phyloP scores from a whole-genome alignment of 1,140 invertebrate species.

The Tetraneura akinire region DNA sequence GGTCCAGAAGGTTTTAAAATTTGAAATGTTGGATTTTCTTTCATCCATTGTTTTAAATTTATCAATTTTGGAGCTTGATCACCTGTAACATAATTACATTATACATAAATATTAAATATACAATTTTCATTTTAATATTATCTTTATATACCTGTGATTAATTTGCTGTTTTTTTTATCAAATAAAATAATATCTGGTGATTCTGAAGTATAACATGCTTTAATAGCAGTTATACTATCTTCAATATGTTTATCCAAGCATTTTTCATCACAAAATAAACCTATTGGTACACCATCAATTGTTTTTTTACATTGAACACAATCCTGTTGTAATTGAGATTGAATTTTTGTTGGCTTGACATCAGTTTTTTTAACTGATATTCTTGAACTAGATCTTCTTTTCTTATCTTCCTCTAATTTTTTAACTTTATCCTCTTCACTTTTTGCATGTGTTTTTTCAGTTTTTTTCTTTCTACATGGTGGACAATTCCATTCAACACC shows the following conservation, averaged over 20 bases:
- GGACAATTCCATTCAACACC: conserved; percentile 90
- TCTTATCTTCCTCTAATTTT: conserved; percentile 34
- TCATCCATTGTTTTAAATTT: conserved; percentile 79
- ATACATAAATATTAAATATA: not conserved
- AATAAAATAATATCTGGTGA: conserved; percentile 68
- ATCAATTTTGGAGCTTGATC: conserved; percentile 75
- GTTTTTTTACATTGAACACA: conserved; percentile 21
- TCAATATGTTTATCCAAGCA: conserved; percentile 48
- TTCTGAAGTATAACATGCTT: conserved; percentile 42
- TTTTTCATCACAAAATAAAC: conserved; percentile 42
- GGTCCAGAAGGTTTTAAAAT: conserved; percentile 53
- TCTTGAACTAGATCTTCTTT: conserved; percentile 22
- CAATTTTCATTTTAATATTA: conserved; percentile 59
- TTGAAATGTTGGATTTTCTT: conserved; percentile 82
- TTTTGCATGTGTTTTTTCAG: conserved; percentile 42
- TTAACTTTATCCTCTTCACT: conserved; percentile 11
- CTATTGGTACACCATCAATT: not conserved
- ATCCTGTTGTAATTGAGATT: not conserved
- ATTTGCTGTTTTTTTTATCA: conserved; percentile 75
- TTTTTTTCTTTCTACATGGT: conserved; percentile 72
- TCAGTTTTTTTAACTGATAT: conserved; percentile 23
- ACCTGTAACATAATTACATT: conserved; percentile 60
- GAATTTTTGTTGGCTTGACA: conserved; percentile 13
- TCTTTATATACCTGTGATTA: conserved; percentile 73
- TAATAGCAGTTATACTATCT: conserved; percentile 38